Percentiles rank a stretch among this genome's conserved stretches.
These are phyloP conservation scores for Rotaria macrura DNA, from an alignment of 2,888 invertebrate species.

Conservation along the genomic window DNA sequence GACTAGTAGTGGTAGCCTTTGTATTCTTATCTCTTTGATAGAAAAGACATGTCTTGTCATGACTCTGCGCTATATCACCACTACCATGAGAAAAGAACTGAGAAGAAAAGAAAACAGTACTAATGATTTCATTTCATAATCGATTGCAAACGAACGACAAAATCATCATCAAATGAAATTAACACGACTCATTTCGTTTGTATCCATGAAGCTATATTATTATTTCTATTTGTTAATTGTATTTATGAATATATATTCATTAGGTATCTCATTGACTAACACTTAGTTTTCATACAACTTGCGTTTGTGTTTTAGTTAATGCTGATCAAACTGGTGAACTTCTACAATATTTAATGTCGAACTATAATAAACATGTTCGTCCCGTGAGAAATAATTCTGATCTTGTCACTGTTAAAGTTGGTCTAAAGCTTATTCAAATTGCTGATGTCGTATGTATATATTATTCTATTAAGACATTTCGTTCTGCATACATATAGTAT, in stretches of 20 bases:
- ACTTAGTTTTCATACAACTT: neutral
- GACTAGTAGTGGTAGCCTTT: too few relatives aligned
- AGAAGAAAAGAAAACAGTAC: too few relatives aligned
- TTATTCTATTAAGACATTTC: too few relatives aligned
- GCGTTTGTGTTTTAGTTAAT: neutral
- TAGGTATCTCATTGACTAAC: neutral
- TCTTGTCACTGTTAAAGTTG: conserved; percentile 25
- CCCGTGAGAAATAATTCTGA: conserved; percentile 21
- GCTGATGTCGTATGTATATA: conserved; percentile 30
- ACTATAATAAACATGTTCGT: conserved; percentile 25
- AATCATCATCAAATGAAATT: too few relatives aligned
- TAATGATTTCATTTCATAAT: too few relatives aligned
- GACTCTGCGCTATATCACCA: too few relatives aligned
- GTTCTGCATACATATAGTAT: too few relatives aligned
- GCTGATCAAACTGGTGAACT: neutral
- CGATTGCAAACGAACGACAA: too few relatives aligned
- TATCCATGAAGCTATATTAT: neutral
- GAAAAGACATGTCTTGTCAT: too few relatives aligned
- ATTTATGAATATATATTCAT: neutral
- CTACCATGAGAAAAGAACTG: too few relatives aligned
- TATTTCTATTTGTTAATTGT: neutral
- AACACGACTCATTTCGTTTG: too few relatives aligned
- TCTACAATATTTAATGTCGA: conserved; percentile 17
- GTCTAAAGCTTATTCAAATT: conserved; percentile 32
- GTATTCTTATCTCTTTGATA: too few relatives aligned